Percentiles rank a stretch among this genome's conserved stretches.
These are phyloP conservation scores for Cryptophagus acutangulus DNA, from an alignment of 2,888 invertebrate species.

Conservation along the genomic window DNA sequence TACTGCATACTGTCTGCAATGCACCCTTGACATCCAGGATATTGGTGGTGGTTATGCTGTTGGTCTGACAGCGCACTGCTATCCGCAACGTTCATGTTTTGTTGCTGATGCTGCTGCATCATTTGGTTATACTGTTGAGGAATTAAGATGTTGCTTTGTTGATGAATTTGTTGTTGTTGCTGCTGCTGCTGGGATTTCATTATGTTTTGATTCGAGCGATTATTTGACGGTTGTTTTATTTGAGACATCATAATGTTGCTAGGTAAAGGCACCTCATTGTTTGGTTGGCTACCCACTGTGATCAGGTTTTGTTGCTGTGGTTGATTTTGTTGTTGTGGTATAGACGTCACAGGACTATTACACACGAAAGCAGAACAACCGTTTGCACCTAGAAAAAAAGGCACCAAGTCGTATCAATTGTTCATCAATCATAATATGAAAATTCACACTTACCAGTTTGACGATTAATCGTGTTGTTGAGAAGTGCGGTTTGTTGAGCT, in stretches of 20 bases:
- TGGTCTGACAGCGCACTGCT: constrained; percentile 34
- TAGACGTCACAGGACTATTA: constrained; percentile 38
- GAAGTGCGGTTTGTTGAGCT: constrained; percentile 81
- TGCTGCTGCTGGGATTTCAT: constrained; percentile 31
- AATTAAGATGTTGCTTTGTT: constrained; percentile 19
- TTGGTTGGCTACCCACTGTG: constrained; percentile 34
- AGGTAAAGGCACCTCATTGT: constrained; percentile 46
- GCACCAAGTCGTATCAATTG: too few relatives aligned
- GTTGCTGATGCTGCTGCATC: constrained; percentile 27
- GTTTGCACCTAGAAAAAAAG: constrained; percentile 33
- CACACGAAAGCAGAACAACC: constrained; percentile 40
- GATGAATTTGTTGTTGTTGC: constrained; percentile 22
- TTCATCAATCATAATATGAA: constrained; percentile 3
- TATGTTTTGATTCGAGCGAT: constrained; percentile 35
- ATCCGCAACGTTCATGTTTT: constrained; percentile 31
- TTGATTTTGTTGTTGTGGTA: constrained; percentile 25
- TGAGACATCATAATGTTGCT: constrained; percentile 42
- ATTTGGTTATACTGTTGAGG: constrained; percentile 26
- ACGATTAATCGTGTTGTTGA: constrained; percentile 76
- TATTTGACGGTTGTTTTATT: constrained; percentile 32
- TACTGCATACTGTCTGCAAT: constrained; percentile 46
- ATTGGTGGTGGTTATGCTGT: constrained; percentile 26
- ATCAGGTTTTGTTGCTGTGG: constrained; percentile 26
- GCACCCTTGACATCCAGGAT: constrained; percentile 55
- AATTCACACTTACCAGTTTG: constrained; percentile 47